phyloP scores from a whole-genome alignment of 2,888 invertebrate genomes.

The Microplitis deprimator region DNA sequence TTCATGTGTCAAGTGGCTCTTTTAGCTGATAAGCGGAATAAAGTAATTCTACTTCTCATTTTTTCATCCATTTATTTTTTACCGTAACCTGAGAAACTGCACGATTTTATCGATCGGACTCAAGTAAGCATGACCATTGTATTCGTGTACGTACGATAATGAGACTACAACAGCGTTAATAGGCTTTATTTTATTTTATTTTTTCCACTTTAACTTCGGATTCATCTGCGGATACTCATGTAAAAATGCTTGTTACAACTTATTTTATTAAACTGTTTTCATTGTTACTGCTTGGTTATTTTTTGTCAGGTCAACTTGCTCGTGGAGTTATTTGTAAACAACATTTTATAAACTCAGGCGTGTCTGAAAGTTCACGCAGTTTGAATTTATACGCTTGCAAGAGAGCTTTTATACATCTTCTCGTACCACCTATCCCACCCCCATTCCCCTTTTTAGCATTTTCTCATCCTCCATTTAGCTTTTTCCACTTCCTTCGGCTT shows the following conservation, averaged over 20 bases:
- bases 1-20: background rate
- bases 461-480: background rate
- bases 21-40: slow-evolving; percentile 8
- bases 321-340: slow-evolving; percentile 24
- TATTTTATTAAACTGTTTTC: slow-evolving; percentile 5
- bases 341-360: slow-evolving; percentile 13
- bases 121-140: background rate
- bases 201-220: background rate
- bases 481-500: background rate
- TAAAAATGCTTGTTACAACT: background rate
- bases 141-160: background rate
- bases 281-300: background rate
- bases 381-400: slow-evolving; percentile 25
- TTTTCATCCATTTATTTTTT: background rate
- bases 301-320: slow-evolving; percentile 6
- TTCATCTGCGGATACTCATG: background rate
- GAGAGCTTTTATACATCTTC: slow-evolving; percentile 28
- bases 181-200: background rate
- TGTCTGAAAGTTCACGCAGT: slow-evolving; percentile 11
- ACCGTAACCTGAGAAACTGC: slow-evolving; percentile 6
- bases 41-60: background rate
- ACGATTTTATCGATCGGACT: slow-evolving; percentile 2
- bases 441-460: slow-evolving; percentile 1
- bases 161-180: background rate
- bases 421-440: background rate